Base-by-base conservation (phyloP, 2,888 invertebrate genomes). In the Cheilosia pagana region DNA sequence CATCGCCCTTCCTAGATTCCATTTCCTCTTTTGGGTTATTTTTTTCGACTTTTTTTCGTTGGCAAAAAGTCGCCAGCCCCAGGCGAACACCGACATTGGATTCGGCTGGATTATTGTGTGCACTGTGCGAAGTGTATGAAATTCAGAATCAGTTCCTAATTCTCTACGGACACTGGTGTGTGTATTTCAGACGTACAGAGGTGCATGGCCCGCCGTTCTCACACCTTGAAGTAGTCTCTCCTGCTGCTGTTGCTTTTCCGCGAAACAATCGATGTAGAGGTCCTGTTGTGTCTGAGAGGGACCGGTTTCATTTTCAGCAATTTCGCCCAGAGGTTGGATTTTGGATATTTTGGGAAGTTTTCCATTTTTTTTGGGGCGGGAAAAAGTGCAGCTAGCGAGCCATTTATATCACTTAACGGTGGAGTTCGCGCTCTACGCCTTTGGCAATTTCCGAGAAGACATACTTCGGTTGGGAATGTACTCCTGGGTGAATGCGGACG, bases 81-180 rank as follows among this genome's bases (percentile, higher is more conserved):
- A 52, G 62, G 85, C 81, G 81, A 71, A 85, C 85, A 85, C 85
- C 85, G 81, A 85, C 85, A 71, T 85, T 81, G 85, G 70, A 81
- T 85, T 85, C 71, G 81, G 75, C 75, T 71, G 85, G 85, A 81
- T 85, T 81, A 85, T 85, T 85, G 85, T 85, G 85, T 81, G 81
- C 83, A 79, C 85, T 70, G 67, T 70, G 79, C 79, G 65, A 76
- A 81, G 85, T 85, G 85, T 85, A 85, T 85, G 71, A 85, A 85
- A 85, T 81, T 85, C 75, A 48, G 81, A 85, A 85, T 85, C 85
- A 76, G 85, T 81, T 85, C 85, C 81, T 85, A 85, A 85, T 85
- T 81, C 85, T 85, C 85, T 71, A 71, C 79, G 79, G 83, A 70
- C 52, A 68, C 19, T 31, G 39, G 28, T 28, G 28, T 8, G 7